Evolutionary conservation across 2,113 vertebrate genomes (phyloP).

Genomic region (Channa argus): DNA sequence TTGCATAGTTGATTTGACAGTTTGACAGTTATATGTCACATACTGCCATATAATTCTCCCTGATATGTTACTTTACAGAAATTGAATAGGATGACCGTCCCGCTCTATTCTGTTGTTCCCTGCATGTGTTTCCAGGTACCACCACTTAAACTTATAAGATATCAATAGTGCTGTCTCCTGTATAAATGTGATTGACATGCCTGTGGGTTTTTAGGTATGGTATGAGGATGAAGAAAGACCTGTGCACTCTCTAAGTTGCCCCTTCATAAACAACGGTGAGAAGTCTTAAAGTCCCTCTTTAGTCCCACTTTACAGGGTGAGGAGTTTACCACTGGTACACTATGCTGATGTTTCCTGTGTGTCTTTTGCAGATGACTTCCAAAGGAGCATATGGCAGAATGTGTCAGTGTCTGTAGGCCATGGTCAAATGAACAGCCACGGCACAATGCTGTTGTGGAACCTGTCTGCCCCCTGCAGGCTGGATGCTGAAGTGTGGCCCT

Average conservation of each 20-base stretch:
- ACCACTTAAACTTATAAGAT: background rate
- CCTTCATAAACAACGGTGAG: conserved; percentile 64
- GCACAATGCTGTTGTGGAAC: conserved; percentile 72
- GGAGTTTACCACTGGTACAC: background rate
- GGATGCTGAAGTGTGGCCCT: conserved; percentile 76
- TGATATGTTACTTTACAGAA: conserved; percentile 33
- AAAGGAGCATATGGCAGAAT: conserved; percentile 65
- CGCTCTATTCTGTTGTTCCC: conserved; percentile 67
- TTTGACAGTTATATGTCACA: too few relatives aligned
- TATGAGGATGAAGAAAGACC: conserved; percentile 3
- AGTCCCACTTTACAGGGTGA: background rate
- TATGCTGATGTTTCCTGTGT: background rate
- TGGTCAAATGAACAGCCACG: conserved; percentile 20
- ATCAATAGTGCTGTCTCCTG: background rate
- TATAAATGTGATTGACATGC: conserved; percentile 2
- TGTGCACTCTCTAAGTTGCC: conserved; percentile 60
- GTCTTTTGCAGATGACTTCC: conserved; percentile 48
- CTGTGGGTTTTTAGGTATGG: conserved; percentile 63
- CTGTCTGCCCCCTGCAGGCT: conserved; percentile 81
- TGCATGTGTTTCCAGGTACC: conserved; percentile 83
- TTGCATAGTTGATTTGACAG: too few relatives aligned
- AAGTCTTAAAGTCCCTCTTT: background rate
- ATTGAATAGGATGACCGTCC: conserved; percentile 54
- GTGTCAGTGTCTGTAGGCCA: conserved; percentile 60
- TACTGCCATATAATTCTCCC: too few relatives aligned